Evolutionary conservation across 2,113 vertebrate genomes (phyloP), one percentile per base, ranked within the genome.

Genomic region (Cyprinodon brontotheroides): DNA sequence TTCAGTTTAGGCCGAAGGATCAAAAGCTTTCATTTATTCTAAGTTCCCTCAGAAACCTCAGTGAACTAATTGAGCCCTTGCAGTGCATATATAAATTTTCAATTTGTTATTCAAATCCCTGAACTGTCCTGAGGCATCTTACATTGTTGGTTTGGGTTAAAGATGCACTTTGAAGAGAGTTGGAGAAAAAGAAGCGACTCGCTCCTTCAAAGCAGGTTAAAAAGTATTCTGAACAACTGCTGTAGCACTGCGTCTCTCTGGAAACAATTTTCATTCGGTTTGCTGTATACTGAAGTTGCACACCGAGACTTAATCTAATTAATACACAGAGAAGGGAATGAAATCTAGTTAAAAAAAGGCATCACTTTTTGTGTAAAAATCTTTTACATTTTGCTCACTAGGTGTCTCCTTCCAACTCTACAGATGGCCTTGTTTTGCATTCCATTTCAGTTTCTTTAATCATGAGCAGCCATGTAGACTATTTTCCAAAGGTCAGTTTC

Each of bases 1-100:
- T 29, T 72, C 75, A 73, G 76, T 87, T 82, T 75, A 48, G 11
- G 61, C 76, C 76, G 4, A n/a, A 66, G 80, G 81, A 93, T 91
- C 83, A 92, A 91, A 92, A 78, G 83, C 74, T 81, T 90, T 87
- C 74, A 87, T 80, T 87, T 87, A 75, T 65, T 84, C 71, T 84
- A 79, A 81, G 74, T 87, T 63, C 61, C 69, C 72, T 82, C 50
- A 65, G 72, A 81, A 88, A 78, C 71, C 77, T 70, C 50, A 75
- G 70, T 73, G 71, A 82, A 88, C 70, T 88, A 89, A 91, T 89
- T 89, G 86, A 89, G 82, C 77, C 84, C 79, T 9, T 78, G 83
- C 72, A 82, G 86, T 80, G 39, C 61, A 72, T 75, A 88, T 88
- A 75, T 84, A 65, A 83, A 89, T 80, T 83, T 82, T 11, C 62